phyloP scores from a whole-genome alignment of 2,888 invertebrate genomes.

The Copidosoma aretas region DNA sequence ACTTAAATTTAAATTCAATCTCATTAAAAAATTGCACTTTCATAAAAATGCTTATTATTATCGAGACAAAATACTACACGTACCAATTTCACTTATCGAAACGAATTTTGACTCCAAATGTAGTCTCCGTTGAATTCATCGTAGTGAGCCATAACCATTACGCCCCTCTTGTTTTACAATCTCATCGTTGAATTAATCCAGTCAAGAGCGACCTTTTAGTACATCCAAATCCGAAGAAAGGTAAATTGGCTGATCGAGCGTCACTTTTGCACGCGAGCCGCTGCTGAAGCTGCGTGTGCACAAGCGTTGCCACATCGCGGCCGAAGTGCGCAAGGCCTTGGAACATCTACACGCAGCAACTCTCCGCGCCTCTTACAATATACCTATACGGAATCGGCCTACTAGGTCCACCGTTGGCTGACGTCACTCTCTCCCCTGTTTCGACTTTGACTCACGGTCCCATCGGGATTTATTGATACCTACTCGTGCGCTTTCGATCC shows the following conservation, averaged over 20 bases:
- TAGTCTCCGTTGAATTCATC: too few relatives aligned
- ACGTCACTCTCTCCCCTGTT: conserved; percentile 1
- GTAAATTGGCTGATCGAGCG: neutral
- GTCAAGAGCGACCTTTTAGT: neutral
- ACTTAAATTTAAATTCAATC: too few relatives aligned
- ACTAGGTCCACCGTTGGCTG: conserved; percentile 22
- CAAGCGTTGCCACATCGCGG: conserved; percentile 19
- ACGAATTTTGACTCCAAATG: too few relatives aligned
- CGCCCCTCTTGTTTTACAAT: too few relatives aligned
- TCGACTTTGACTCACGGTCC: conserved; percentile 22
- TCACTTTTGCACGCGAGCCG: neutral
- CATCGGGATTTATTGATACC: neutral
- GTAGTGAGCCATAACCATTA: too few relatives aligned
- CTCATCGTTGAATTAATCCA: too few relatives aligned
- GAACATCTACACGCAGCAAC: conserved; percentile 12
- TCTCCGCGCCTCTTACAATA: conserved; percentile 21
- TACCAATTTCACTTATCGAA: too few relatives aligned
- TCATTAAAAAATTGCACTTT: too few relatives aligned
- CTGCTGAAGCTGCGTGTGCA: neutral
- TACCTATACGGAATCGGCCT: conserved; percentile 36
- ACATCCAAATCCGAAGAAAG: conserved; percentile 12
- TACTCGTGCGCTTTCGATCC: too few relatives aligned
- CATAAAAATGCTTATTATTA: too few relatives aligned
- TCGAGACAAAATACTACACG: too few relatives aligned
- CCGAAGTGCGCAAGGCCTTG: conserved; percentile 32